Conservation (phyloP, 2,797 vertebrate species). For the Protosalanx chinensis region DNA sequence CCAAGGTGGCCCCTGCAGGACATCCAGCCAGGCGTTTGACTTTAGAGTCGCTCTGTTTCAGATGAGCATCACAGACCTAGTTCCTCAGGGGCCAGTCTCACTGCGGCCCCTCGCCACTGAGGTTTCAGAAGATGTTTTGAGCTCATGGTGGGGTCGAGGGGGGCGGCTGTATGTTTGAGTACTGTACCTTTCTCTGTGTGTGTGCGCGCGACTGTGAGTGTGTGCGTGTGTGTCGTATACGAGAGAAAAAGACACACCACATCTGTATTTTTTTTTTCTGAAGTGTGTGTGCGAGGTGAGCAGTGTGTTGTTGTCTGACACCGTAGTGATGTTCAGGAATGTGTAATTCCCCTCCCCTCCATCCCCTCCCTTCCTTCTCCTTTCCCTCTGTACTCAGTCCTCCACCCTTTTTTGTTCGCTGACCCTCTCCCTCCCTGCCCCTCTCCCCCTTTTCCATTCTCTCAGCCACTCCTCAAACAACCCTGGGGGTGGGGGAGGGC, state of each 20-base stretch:
- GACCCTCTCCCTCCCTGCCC: not conserved
- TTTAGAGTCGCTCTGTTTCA: too few species aligned
- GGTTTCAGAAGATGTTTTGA: too few species aligned
- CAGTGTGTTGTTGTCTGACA: constrained; percentile 9
- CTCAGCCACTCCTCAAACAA: not conserved
- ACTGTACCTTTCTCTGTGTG: constrained; percentile 1
- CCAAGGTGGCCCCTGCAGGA: not conserved
- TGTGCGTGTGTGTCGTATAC: not conserved
- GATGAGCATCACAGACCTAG: too few species aligned
- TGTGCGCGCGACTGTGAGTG: not conserved
- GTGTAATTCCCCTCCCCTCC: constrained; percentile 4
- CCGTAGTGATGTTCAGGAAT: constrained; percentile 27
- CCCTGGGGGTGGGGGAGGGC: constrained; percentile 12
- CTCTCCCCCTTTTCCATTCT: constrained; percentile 2
- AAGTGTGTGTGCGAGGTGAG: not conserved
- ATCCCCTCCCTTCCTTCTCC: not conserved
- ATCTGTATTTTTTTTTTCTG: constrained; percentile 4
- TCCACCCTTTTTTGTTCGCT: not conserved
- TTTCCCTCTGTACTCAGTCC: not conserved
- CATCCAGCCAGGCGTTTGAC: not conserved
- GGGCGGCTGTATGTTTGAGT: not conserved
- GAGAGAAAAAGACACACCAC: not conserved
- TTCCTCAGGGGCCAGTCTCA: too few species aligned
- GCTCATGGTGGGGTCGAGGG: too few species aligned
- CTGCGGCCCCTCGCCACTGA: too few species aligned